phyloP scores from a whole-genome alignment of 2,113 vertebrate genomes.

The Psittacula cyanocephala region DNA sequence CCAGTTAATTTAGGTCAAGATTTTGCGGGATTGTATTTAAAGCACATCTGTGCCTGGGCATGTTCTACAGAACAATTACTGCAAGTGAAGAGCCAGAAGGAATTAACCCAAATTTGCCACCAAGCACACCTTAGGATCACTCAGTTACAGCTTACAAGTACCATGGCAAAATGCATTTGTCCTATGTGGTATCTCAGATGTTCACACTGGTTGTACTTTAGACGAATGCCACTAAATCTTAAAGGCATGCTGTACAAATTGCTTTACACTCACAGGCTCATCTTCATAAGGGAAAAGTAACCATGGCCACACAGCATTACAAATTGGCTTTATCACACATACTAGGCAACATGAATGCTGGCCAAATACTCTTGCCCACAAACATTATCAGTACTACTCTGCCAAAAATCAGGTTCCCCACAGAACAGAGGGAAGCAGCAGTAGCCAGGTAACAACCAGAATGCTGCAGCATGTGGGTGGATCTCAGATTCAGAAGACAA shows the following conservation, averaged over 20 bases:
- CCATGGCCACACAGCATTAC: too few species aligned
- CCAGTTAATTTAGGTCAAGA: conserved; percentile 1
- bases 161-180: background rate
- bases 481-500: conserved; percentile 23
- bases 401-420: background rate
- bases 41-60: background rate
- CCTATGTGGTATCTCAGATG: background rate
- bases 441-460: conserved; percentile 38
- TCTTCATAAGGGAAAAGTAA: background rate
- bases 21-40: conserved; percentile 2
- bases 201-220: background rate
- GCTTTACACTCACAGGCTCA: background rate
- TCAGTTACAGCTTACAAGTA: background rate
- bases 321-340: background rate
- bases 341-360: background rate
- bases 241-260: background rate
- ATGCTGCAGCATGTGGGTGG: conserved; percentile 1
- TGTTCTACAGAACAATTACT: background rate
- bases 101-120: background rate
- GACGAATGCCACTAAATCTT: background rate
- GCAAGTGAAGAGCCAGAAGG: background rate
- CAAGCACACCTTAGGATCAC: background rate
- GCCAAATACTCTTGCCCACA: background rate
- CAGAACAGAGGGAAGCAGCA: background rate
- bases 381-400: background rate